phyloP scores from a whole-genome alignment of 2,797 vertebrate species.

The Mareca strepera region DNA sequence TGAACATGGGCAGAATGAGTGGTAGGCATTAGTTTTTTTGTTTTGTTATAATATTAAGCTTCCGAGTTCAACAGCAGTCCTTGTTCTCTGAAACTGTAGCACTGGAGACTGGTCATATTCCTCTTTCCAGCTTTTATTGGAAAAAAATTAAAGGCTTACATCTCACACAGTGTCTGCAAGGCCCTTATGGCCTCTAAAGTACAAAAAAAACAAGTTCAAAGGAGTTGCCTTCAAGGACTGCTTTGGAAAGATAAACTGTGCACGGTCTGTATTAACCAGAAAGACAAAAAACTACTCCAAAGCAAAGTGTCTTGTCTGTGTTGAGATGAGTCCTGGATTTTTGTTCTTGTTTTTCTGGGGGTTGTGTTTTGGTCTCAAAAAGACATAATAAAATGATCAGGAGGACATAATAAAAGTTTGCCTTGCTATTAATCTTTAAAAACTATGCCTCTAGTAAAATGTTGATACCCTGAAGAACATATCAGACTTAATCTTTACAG shows the following conservation, averaged over 20 bases:
- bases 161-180: neutral
- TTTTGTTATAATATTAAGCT: neutral
- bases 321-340: neutral
- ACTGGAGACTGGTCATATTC: neutral
- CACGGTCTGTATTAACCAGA: neutral
- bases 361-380: neutral
- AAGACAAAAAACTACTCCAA: neutral
- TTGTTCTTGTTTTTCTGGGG: neutral
- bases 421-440: neutral
- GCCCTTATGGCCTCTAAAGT: neutral
- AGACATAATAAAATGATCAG: neutral
- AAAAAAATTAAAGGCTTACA: neutral
- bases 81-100: neutral
- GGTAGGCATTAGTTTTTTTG: slow-evolving; percentile 72
- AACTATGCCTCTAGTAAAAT: neutral
- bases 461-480: neutral
- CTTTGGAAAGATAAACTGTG: neutral
- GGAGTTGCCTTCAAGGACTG: neutral
- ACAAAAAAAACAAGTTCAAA: neutral
- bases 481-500: slow-evolving; percentile 76
- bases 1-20: slow-evolving; percentile 91
- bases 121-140: neutral
- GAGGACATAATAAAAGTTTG: neutral
- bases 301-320: neutral
- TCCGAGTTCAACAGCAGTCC: neutral